Conservation (phyloP, 2,888 invertebrate genomes). For the Nemapogon koenigi region DNA sequence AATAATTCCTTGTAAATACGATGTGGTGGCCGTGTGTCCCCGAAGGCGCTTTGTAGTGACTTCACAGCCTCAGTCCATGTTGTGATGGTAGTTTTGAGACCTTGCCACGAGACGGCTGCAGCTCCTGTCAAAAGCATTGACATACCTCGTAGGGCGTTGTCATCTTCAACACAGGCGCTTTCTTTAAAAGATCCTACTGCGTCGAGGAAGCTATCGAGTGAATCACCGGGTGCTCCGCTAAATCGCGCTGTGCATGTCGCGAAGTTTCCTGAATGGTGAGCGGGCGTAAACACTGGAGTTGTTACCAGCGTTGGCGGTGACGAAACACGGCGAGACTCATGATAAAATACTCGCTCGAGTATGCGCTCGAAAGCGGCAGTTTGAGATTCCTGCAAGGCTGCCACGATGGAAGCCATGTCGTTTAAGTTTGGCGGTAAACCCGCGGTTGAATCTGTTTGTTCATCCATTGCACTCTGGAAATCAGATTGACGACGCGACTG, state of each 20-base stretch:
- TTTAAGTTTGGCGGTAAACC: too few species aligned
- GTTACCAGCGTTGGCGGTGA: too few species aligned
- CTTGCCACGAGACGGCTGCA: constrained; percentile 1
- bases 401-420: too few species aligned
- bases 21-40: neutral
- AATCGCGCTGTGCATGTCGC: neutral
- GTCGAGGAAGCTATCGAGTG: neutral
- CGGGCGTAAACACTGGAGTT: too few species aligned
- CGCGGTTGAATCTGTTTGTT: too few species aligned
- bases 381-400: too few species aligned
- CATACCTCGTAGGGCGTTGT: neutral
- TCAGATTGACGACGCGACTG: too few species aligned
- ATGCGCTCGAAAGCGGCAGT: too few species aligned
- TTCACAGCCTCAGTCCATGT: neutral
- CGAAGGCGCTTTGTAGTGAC: neutral
- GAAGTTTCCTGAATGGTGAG: neutral
- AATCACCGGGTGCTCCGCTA: neutral
- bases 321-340: too few species aligned
- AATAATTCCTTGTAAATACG: neutral
- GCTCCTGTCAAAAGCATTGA: neutral
- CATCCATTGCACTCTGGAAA: too few species aligned
- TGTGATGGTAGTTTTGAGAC: neutral
- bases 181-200: neutral
- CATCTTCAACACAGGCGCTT: neutral
- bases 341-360: too few species aligned